Evolutionary conservation across 1,140 invertebrate species (phyloP), one percentile per base, ranked within the genome.

Genomic region (Meloidogyne hapla): DNA sequence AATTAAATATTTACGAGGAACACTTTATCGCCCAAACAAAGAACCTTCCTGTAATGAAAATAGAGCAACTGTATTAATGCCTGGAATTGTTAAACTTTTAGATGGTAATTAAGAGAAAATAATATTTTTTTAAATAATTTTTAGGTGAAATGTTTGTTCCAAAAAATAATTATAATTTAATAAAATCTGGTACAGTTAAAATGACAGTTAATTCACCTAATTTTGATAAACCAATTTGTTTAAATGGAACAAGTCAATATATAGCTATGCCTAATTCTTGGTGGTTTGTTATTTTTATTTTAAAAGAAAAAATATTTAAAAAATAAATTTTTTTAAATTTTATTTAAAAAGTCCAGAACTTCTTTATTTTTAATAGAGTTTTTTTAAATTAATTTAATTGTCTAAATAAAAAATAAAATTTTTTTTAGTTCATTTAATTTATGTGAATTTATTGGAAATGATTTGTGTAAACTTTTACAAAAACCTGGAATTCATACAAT

Each of bases 401-500:
- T n/a, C n/a, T n/a, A 9, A 33, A 75, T 15, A 76, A 45, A 23
- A 2, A 65, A 74, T 40, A 23, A 69, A 70, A 12, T 25, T 77
- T 21, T 28, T 68, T 81, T 75, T 45, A 81, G 80, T 65, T 62
- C 42, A 10, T 45, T 85, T 33, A 74, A 82, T 28, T 40, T 83
- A n/a, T 83, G 81, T 56, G 66, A 76, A 33, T 83, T 82, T 40
- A 85, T 83, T 45, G 81, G 81, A 10, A 67, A 74, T 56, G 69
- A 85, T 42, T 65, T 83, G 23, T 83, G 81, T 21, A 65, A 83
- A 62, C 26, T 83, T 33, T 63, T 83, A 18, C 56, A 85, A 72
- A 56, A 23, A 40, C 83, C 83, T 13, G 81, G 81, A n/a, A 68
- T 72, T 21, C 81, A 83, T 72, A 78, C 81, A n/a, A 68, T 83